These are phyloP conservation scores for Eledona agricola DNA, from an alignment of 2,888 invertebrate species.

Conservation along the genomic window DNA sequence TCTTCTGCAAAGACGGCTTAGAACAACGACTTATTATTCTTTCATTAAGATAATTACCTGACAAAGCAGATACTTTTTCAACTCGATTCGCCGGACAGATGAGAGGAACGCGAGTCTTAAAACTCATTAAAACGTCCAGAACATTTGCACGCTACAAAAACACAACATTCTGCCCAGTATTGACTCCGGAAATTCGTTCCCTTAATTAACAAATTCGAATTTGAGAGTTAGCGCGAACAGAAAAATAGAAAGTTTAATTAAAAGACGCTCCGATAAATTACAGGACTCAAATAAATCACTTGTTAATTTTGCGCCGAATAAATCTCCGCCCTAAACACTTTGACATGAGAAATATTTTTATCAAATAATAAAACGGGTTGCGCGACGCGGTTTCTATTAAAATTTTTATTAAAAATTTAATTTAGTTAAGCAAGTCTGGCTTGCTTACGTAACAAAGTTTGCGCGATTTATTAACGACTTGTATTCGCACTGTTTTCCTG, in stretches of 20 bases:
- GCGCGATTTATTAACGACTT: slow-evolving; percentile 26
- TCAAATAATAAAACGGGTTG: slow-evolving; percentile 23
- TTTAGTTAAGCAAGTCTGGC: slow-evolving; percentile 30
- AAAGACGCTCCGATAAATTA: slow-evolving; percentile 6
- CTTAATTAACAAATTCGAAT: no score
- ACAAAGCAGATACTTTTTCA: slow-evolving; percentile 8
- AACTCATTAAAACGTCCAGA: slow-evolving; percentile 1
- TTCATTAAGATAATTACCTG: slow-evolving; percentile 34
- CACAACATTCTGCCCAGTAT: no score
- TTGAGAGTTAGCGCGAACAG: no score
- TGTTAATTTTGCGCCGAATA: slow-evolving; percentile 14
- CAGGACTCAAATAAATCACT: slow-evolving; percentile 7
- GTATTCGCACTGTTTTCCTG: slow-evolving; percentile 10
- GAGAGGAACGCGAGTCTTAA: not conserved
- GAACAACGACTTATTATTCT: slow-evolving; percentile 24
- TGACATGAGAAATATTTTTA: slow-evolving; percentile 25
- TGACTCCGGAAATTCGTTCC: no score
- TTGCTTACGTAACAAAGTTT: slow-evolving; percentile 30
- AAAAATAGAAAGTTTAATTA: slow-evolving; percentile 12
- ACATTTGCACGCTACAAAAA: no score
- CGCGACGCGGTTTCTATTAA: slow-evolving; percentile 28
- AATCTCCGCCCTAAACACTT: slow-evolving; percentile 18
- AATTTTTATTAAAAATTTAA: slow-evolving; percentile 38
- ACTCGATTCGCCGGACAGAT: not conserved
- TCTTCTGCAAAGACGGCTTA: slow-evolving; percentile 29